Evolutionary conservation across 2,797 vertebrate genomes (phyloP).

Genomic region (Dryobates pubescens): DNA sequence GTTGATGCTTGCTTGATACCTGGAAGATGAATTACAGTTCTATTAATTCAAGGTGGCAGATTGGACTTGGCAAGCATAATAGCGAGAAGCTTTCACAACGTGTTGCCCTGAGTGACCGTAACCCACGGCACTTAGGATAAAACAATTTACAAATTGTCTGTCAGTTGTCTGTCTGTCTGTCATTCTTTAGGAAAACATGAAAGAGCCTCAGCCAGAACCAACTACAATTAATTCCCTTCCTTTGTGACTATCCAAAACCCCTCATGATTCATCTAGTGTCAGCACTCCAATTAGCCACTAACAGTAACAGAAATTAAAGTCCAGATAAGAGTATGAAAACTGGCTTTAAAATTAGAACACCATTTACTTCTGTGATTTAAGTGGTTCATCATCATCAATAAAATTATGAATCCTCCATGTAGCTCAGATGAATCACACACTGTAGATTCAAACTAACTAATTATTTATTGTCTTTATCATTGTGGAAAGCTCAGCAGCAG

Average conservation of each 20-base stretch:
- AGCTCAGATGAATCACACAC: background rate
- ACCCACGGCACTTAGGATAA: conserved; percentile 38
- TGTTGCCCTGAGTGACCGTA: conserved; percentile 10
- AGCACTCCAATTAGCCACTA: background rate
- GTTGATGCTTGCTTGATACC: conserved; percentile 18
- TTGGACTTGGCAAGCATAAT: conserved; percentile 9
- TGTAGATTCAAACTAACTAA: conserved; percentile 30
- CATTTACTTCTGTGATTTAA: background rate
- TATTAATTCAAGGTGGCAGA: conserved; percentile 42
- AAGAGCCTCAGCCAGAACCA: background rate
- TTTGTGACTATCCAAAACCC: background rate
- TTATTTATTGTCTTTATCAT: conserved; percentile 1
- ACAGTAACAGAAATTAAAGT: background rate
- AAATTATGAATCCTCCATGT: background rate
- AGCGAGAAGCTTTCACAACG: conserved; percentile 11
- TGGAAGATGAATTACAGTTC: conserved; percentile 41
- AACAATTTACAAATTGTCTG: conserved; percentile 31
- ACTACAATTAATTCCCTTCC: background rate
- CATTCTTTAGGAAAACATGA: background rate
- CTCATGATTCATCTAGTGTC: background rate
- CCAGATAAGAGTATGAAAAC: background rate
- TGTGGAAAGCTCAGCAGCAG: conserved; percentile 10
- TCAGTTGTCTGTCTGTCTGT: background rate
- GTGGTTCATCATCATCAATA: background rate
- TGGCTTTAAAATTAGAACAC: background rate